These are phyloP conservation scores for Neolamprologus brichardi DNA, from an alignment of 2,113 vertebrate genomes.

Conservation along the genomic window DNA sequence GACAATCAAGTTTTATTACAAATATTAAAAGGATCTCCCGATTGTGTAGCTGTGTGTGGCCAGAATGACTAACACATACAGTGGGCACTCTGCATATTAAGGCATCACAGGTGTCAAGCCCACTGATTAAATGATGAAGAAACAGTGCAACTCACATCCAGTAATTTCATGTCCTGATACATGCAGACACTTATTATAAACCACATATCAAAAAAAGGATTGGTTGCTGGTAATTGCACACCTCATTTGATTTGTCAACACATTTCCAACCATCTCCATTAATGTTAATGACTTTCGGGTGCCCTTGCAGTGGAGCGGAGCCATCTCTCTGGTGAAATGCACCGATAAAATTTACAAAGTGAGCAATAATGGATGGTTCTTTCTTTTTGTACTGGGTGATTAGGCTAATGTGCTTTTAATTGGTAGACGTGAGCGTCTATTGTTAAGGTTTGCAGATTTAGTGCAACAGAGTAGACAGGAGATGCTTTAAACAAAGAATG, in stretches of 20 bases:
- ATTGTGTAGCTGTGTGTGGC: not conserved
- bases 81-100: not conserved
- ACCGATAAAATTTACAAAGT: constrained; percentile 39
- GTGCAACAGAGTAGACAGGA: not conserved
- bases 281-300: constrained; percentile 27
- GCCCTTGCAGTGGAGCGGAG: not conserved
- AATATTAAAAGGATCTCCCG: not conserved
- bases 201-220: not conserved
- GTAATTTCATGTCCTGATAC: not conserved
- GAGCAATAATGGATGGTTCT: constrained; percentile 38
- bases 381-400: constrained; percentile 28
- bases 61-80: not conserved
- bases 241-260: constrained; percentile 33
- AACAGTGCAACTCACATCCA: not conserved
- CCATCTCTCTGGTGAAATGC: constrained; percentile 21
- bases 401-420: constrained; percentile 56
- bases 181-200: not conserved
- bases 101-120: not conserved
- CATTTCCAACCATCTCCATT: not conserved
- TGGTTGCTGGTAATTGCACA: not conserved
- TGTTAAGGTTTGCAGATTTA: constrained; percentile 30
- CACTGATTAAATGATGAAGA: not conserved
- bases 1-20: not conserved
- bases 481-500: constrained; percentile 3
- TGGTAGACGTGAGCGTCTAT: constrained; percentile 23